phyloP scores from a whole-genome alignment of 1,140 invertebrate genomes.

The Pentalonia nigronervosa region DNA sequence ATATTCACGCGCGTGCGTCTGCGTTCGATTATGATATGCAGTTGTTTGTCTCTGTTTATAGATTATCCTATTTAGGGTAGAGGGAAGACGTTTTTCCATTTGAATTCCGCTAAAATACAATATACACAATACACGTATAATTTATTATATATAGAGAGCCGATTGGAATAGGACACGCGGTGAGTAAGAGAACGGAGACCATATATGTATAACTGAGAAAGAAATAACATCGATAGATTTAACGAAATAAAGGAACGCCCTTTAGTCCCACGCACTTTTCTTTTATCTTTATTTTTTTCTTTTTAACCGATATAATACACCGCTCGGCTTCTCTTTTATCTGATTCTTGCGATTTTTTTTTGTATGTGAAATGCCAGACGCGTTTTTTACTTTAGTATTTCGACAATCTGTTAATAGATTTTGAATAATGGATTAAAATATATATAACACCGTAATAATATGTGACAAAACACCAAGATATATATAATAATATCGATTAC shows the following conservation, averaged over 20 bases:
- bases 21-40: conserved; percentile 5
- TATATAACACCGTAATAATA: background rate
- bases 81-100: background rate
- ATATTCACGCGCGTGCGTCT: background rate
- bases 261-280: background rate
- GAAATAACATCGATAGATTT: conserved; percentile 33
- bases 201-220: background rate
- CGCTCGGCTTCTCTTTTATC: background rate
- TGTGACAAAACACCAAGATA: background rate
- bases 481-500: background rate
- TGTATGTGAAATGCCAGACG: background rate
- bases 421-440: background rate
- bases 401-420: background rate
- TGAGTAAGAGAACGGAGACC: background rate
- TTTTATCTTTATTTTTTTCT: background rate
- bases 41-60: conserved; percentile 1
- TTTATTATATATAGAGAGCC: background rate
- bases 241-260: conserved; percentile 23
- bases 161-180: background rate
- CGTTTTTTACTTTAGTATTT: background rate
- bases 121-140: background rate
- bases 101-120: background rate
- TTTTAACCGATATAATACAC: background rate
- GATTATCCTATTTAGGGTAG: background rate
- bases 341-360: conserved; percentile 11